Base-by-base conservation (phyloP, 1,140 invertebrate species). In the Heliconius congener region DNA sequence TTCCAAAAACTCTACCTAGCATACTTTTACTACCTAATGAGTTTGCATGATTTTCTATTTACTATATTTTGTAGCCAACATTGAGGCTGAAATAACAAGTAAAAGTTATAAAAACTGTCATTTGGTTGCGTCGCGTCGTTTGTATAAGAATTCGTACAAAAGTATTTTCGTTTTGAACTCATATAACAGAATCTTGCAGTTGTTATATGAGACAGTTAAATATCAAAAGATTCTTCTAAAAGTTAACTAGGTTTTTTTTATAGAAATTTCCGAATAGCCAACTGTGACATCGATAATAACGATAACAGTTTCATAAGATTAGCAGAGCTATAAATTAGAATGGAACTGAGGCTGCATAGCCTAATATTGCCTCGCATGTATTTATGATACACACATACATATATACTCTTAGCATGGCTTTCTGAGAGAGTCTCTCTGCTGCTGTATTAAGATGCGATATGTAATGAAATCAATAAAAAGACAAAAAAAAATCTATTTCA, bases 21-120 rank as follows among this genome's bases (percentile, higher is more conserved):
- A 37, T 6, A 37, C 34, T 57, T 57, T 57, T 8, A n/a, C 55
- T 57, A 18, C 55, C 1, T 23, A 23, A 4, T 57, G 19, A 16
- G 6, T 57, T n/a, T 60, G 6, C 55, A 60, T 60, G n/a, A 60
- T 60, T 60, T 60, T 60, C 57, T 60, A 60, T 60, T 23, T 60
- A 60, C n/a, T 30, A 27, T n/a, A 30, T 11, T 66, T 27, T 30
- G 60, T 30, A 66, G 27, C n/a, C 60, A 66, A 66, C 60, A 30
- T 66, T 66, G 27, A 66, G n/a, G 23, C 13, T 27, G 60, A 66
- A 30, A 66, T 27, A 66, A 16, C 60, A 30, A 66, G 23, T 16
- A 27, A 57, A 27, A 66, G 60, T 66, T 66, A 27, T 66, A 66
- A 66, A 66, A 66, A 66, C 23, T 66, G n/a, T 66, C 23, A 30